Percentiles rank a stretch among this genome's conserved stretches.
phyloP scores from a whole-genome alignment of 2,888 invertebrate species.

The Antheraea yamamai region DNA sequence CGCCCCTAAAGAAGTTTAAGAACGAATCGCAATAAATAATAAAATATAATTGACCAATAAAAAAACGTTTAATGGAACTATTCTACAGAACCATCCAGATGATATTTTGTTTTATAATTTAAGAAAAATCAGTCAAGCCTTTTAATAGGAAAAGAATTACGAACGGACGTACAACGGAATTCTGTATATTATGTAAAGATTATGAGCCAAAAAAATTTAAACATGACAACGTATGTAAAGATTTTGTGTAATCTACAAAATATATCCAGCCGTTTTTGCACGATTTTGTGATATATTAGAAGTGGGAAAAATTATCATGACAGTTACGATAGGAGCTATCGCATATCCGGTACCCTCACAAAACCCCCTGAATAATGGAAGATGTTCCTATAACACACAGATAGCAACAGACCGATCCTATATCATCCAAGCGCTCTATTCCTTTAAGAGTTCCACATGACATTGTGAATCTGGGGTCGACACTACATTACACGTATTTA shows the following conservation, averaged over 20 bases:
- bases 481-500: neutral
- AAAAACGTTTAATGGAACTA: no score
- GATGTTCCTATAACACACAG: neutral
- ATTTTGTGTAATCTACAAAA: neutral
- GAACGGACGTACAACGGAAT: neutral
- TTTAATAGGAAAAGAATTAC: no score
- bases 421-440: neutral
- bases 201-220: no score
- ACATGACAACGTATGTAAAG: neutral
- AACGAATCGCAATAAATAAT: no score
- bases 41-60: no score
- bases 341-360: neutral
- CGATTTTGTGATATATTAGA: neutral
- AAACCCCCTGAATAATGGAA: constrained; percentile 7
- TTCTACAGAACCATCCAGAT: no score
- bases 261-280: neutral
- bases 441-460: constrained; percentile 1
- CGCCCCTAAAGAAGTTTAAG: no score
- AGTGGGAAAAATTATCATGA: neutral
- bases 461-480: neutral
- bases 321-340: neutral
- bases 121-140: no score
- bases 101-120: no score
- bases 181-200: no score
- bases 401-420: neutral